phyloP scores from a whole-genome alignment of 2,797 vertebrate species.

The Gallinago stenura region DNA sequence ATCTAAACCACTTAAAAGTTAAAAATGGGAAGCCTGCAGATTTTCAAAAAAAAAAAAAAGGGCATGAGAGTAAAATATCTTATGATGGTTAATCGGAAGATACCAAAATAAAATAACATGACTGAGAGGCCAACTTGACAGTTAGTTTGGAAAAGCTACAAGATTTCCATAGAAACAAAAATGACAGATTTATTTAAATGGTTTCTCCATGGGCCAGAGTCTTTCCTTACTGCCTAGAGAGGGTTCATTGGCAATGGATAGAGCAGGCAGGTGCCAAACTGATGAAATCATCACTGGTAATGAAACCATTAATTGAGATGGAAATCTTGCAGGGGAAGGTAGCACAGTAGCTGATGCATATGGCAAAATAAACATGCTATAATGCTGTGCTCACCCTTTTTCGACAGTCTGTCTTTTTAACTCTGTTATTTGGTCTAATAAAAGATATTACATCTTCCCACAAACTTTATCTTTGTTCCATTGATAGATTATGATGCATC shows the following conservation, averaged over 20 bases:
- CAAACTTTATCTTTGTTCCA: not conserved
- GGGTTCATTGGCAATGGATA: not conserved
- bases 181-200: not conserved
- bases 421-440: not conserved
- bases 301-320: not conserved
- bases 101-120: slow-evolving; percentile 1
- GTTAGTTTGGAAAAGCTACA: slow-evolving; percentile 12
- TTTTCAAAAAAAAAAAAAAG: not conserved
- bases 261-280: slow-evolving; percentile 15
- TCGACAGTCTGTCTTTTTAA: not conserved
- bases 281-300: not conserved
- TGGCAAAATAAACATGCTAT: not conserved
- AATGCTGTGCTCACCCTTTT: not conserved
- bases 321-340: not conserved
- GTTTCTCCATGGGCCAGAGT: not conserved
- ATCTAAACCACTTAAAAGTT: not conserved
- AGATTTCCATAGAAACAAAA: slow-evolving; percentile 57
- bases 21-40: not conserved
- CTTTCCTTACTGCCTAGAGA: not conserved
- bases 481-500: not conserved
- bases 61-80: not conserved
- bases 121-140: not conserved
- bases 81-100: not conserved
- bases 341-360: not conserved
- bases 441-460: not conserved